A percentile compares a stretch with the other conserved stretches of the same genome.
Conservation (phyloP, 2,888 invertebrate genomes). For the Ophraella communa region DNA sequence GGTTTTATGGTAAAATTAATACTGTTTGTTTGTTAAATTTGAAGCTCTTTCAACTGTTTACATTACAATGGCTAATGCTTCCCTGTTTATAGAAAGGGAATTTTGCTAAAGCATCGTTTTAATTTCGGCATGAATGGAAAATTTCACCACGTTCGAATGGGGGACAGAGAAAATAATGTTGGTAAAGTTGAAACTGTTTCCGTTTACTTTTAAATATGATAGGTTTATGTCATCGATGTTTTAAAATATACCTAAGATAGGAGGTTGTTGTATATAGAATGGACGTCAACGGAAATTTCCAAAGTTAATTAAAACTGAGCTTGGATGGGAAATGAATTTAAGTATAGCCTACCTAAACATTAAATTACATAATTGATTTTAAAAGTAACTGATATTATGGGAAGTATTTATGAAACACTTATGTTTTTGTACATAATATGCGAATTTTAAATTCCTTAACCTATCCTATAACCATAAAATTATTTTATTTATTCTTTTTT, state of each 20-base stretch:
- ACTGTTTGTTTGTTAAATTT: too few species aligned
- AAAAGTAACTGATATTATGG: neutral
- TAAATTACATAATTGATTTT: too few species aligned
- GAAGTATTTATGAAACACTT: too few species aligned
- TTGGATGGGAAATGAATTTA: neutral
- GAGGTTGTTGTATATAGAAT: neutral
- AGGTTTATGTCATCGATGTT: conserved; percentile 13
- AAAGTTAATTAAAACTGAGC: neutral
- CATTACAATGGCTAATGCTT: neutral
- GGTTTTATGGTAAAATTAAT: too few species aligned
- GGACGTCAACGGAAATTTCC: neutral
- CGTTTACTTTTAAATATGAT: conserved; percentile 29
- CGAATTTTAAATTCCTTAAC: too few species aligned
- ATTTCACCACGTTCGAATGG: conserved; percentile 25
- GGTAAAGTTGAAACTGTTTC: conserved; percentile 21
- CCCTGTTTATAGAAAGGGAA: neutral
- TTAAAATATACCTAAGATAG: neutral
- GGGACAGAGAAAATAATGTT: conserved; percentile 19
- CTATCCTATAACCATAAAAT: too few species aligned
- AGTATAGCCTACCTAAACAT: neutral
- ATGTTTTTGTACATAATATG: too few species aligned
- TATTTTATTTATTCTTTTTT: too few species aligned
- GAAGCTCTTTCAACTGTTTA: neutral
- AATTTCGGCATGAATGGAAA: conserved; percentile 30
- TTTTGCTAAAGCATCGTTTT: conserved; percentile 19